Base-by-base conservation (phyloP, 2,888 invertebrate genomes). In the Anaspis maculata region DNA sequence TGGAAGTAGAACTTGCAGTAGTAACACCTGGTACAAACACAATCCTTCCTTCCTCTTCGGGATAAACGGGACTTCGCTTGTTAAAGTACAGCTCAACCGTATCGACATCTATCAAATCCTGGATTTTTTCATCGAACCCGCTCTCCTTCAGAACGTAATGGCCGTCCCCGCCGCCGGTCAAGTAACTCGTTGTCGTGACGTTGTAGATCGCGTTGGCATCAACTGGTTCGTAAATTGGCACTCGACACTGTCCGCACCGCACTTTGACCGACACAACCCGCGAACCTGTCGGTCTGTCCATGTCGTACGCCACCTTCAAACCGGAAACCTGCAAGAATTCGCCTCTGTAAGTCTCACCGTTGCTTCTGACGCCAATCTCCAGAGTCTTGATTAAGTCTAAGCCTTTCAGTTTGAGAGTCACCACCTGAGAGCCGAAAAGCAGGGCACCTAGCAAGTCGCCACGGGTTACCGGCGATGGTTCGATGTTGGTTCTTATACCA, bases 291-390 rank as follows among this genome's bases (percentile, higher is more conserved):
- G 74, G 72, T 42, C 70, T 70, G 1, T 62, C 61, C 12, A 82
- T 62, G 61, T 92, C 76, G 50, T 82, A 88, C 1, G 69, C 67
- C 1, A 90, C 79, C 49, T 68, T 72, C 7, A 84, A 45, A 1
- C 91, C 91, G 10, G 92, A 88, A 34, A 83, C 68, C 67, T 94
- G 92, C 3, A 92, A 67, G 54, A 90, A 92, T 43, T 79, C 79
- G 1, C 90, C 90, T 10, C 38, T 39, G 0, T 61, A 63, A 2
- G 64, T 64, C 36, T 62, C 61, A n/a, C 88, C 92, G 23, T 61
- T 54, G 16, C 58, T 51, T 27, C 64, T 49, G 6, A 56, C 53
- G 5, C 58, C 59, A 12, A 53, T 52, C 44, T 66, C 66, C 7
- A 66, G 32, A 13, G 57, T 53, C 39, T 74, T 64, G 32, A 68